phyloP scores from a whole-genome alignment of 1,140 invertebrate genomes.

The Campoletis sonorensis region DNA sequence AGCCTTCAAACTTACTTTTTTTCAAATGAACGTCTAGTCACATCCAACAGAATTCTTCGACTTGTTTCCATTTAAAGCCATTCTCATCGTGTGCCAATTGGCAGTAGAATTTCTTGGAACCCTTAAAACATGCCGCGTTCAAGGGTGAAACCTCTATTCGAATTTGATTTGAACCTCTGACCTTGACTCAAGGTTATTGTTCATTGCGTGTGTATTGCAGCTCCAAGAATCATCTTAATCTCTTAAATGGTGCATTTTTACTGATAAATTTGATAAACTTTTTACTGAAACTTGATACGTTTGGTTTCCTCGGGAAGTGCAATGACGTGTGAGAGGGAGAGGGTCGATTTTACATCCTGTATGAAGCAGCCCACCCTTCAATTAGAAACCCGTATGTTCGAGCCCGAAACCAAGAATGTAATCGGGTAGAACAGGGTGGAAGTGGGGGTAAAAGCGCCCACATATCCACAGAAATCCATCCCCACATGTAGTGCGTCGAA shows the following conservation, averaged over 20 bases:
- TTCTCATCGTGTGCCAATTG: too few relatives aligned
- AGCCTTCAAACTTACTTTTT: too few relatives aligned
- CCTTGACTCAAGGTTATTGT: too few relatives aligned
- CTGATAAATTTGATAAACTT: not conserved
- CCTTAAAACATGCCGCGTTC: too few relatives aligned
- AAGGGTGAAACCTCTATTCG: too few relatives aligned
- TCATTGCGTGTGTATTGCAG: too few relatives aligned
- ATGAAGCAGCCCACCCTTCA: conserved; percentile 33
- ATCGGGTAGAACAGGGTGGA: conserved; percentile 17
- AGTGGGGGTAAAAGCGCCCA: not conserved
- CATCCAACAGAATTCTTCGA: too few relatives aligned
- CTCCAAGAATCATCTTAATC: not conserved
- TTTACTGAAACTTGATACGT: not conserved
- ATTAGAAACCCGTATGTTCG: conserved; percentile 47
- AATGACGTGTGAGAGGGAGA: conserved; percentile 13
- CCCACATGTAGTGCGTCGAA: conserved; percentile 62
- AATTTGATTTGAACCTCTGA: too few relatives aligned
- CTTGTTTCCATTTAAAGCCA: too few relatives aligned
- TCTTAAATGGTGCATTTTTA: not conserved
- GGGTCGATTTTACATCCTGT: not conserved
- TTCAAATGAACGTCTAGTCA: too few relatives aligned
- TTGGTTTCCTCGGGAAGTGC: not conserved
- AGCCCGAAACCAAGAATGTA: conserved; percentile 30
- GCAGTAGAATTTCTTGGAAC: too few relatives aligned
- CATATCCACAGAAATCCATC: conserved; percentile 40